These are phyloP conservation scores for Hemiprocne comata DNA, from an alignment of 2,113 vertebrate genomes.

Conservation along the genomic window DNA sequence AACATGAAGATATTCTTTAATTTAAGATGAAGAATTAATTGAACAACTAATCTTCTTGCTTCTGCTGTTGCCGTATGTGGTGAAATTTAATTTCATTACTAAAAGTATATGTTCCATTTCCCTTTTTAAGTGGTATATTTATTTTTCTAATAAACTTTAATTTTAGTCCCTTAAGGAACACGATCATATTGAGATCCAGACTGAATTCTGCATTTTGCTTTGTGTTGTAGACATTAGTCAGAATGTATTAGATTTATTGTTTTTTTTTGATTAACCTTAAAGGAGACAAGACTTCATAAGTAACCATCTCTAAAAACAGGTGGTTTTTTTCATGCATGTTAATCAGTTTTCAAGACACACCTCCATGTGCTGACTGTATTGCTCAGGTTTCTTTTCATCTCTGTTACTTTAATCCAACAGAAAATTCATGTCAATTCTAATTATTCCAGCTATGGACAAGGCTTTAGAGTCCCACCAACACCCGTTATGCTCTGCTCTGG, in stretches of 20 bases:
- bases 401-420: not conserved
- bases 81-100: constrained; percentile 22
- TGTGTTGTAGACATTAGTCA: not conserved
- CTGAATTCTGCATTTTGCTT: not conserved
- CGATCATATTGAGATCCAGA: not conserved
- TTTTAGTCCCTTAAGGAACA: not conserved
- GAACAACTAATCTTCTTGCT: not conserved
- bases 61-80: not conserved
- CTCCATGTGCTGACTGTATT: not conserved
- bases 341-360: not conserved
- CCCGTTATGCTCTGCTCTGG: not conserved
- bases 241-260: not conserved
- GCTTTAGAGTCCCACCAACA: not conserved
- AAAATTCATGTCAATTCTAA: not conserved
- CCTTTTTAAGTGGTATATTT: not conserved
- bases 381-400: not conserved
- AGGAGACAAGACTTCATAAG: not conserved
- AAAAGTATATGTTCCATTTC: not conserved
- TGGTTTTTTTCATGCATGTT: not conserved
- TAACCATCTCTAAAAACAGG: not conserved
- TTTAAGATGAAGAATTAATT: constrained; percentile 42
- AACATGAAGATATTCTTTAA: not conserved
- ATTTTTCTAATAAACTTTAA: constrained; percentile 35
- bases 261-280: not conserved
- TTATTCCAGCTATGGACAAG: not conserved